These are phyloP conservation scores for Idaea biselata DNA, from an alignment of 2,888 invertebrate species.

Conservation along the genomic window DNA sequence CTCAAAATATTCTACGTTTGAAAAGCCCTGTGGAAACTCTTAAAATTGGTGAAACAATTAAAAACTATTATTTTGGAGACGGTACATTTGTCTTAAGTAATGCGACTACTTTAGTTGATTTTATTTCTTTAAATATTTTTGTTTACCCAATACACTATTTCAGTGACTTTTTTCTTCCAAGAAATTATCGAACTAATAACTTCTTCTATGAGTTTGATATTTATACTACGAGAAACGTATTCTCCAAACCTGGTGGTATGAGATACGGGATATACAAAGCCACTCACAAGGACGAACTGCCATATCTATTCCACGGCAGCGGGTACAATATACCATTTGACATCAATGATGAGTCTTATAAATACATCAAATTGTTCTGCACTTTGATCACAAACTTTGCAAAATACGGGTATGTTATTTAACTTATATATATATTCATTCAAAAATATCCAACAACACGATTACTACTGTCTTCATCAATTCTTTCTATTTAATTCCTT, in stretches of 20 bases:
- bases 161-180: constrained; percentile 17
- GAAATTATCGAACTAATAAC: constrained; percentile 14
- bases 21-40: constrained; percentile 22
- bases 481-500: background rate
- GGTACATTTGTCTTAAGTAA: constrained; percentile 19
- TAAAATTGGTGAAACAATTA: constrained; percentile 26
- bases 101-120: constrained; percentile 25
- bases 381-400: constrained; percentile 49
- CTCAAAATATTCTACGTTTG: constrained; percentile 28
- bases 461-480: background rate
- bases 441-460: too few relatives aligned
- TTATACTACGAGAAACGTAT: constrained; percentile 38
- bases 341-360: constrained; percentile 33
- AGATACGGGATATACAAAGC: constrained; percentile 33
- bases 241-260: constrained; percentile 23
- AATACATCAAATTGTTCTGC: constrained; percentile 42
- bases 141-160: constrained; percentile 26
- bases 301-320: constrained; percentile 39
- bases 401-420: constrained; percentile 46
- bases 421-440: background rate
- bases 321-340: constrained; percentile 27
- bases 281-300: constrained; percentile 40
- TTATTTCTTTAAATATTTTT: constrained; percentile 19
- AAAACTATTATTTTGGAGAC: constrained; percentile 30
- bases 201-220: constrained; percentile 43